phyloP scores from a whole-genome alignment of 2,888 invertebrate species.

The Agrypnus murinus region DNA sequence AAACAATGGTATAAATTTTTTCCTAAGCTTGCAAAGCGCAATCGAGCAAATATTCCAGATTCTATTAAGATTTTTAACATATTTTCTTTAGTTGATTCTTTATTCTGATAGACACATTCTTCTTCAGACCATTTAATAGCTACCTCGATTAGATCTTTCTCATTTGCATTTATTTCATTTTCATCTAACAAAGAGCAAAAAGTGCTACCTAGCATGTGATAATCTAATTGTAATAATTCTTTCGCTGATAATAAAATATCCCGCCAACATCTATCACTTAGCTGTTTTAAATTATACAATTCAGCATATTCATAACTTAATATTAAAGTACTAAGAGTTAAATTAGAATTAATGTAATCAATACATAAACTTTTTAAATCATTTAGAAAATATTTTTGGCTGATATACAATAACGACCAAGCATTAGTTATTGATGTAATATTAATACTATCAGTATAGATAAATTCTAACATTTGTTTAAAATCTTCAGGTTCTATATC shows the following conservation, averaged over 20 bases:
- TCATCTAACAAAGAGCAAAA: constrained; percentile 73
- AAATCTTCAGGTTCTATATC: constrained; percentile 78
- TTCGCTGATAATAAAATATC: constrained; percentile 75
- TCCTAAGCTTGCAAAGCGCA: constrained; percentile 68
- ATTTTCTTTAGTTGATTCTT: constrained; percentile 70
- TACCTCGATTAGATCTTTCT: constrained; percentile 74
- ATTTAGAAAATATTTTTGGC: constrained; percentile 78
- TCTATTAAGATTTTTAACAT: constrained; percentile 70
- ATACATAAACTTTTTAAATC: constrained; percentile 73
- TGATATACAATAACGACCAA: constrained; percentile 78
- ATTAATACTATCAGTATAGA: constrained; percentile 77
- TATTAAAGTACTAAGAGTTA: constrained; percentile 76
- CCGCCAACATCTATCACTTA: constrained; percentile 73
- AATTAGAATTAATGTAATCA: constrained; percentile 73
- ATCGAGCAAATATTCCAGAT: constrained; percentile 70
- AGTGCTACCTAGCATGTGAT: constrained; percentile 72
- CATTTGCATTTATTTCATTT: constrained; percentile 72
- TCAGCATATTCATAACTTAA: constrained; percentile 77
- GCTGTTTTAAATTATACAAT: constrained; percentile 74
- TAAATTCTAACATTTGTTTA: constrained; percentile 76
- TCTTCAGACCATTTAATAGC: constrained; percentile 74
- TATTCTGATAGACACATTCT: constrained; percentile 72
- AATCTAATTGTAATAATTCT: constrained; percentile 73
- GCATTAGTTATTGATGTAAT: constrained; percentile 76
- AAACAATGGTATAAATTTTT: constrained; percentile 28